Conservation (phyloP, 2,797 vertebrate species). For the Hemitrygon akajei region DNA sequence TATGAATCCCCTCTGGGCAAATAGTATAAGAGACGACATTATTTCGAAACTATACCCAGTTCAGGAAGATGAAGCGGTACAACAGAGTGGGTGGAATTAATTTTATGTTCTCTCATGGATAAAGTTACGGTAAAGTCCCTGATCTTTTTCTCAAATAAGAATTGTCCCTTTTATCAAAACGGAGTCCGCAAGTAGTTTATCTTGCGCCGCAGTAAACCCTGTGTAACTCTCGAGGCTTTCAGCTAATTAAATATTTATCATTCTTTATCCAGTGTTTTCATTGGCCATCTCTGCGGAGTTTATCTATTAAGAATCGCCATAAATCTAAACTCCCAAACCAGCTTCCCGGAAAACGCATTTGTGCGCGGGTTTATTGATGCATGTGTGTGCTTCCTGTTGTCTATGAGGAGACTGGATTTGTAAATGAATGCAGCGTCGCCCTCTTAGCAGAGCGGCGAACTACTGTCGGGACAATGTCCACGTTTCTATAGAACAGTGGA, state of each 20-base stretch:
- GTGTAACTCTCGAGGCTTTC: conserved; percentile 51
- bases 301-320: conserved; percentile 27
- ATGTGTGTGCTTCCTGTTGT: background rate
- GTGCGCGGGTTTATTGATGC: background rate
- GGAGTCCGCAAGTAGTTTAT: conserved; percentile 67
- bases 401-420: background rate
- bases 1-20: background rate
- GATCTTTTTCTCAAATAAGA: conserved; percentile 49
- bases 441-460: background rate
- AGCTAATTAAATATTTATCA: conserved; percentile 80
- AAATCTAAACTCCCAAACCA: conserved; percentile 14
- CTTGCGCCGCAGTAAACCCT: conserved; percentile 61
- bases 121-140: background rate
- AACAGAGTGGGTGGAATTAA: background rate
- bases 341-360: background rate
- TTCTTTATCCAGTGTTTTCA: background rate
- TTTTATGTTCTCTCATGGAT: background rate
- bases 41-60: background rate
- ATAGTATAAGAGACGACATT: background rate
- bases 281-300: background rate
- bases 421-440: no score
- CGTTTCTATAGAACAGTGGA: background rate
- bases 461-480: background rate
- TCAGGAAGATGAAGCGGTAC: background rate
- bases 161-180: conserved; percentile 67